A percentile compares a stretch with the other conserved stretches of the same genome.
These are phyloP conservation scores for Aptenodytes patagonicus DNA, from an alignment of 2,113 vertebrate genomes.

Conservation along the genomic window DNA sequence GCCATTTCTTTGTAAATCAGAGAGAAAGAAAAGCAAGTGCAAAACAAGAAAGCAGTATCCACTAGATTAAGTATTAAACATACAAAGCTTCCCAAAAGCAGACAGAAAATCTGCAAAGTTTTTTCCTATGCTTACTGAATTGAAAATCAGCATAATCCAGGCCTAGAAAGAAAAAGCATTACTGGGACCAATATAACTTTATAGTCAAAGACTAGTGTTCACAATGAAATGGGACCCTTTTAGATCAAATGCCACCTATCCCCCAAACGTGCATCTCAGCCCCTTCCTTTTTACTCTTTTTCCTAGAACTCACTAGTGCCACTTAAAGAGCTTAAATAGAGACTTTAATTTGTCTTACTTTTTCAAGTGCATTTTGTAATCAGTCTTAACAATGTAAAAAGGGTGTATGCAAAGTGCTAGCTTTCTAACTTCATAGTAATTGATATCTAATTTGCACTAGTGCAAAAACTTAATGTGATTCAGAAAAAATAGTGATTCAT, in stretches of 20 bases:
- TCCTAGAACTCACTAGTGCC: background rate
- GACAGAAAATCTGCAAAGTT: background rate
- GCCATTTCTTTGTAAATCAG: background rate
- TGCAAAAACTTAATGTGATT: background rate
- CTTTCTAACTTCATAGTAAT: background rate
- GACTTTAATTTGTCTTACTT: background rate
- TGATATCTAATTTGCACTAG: background rate
- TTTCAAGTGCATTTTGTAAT: background rate
- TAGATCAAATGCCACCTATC: background rate
- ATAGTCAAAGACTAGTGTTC: background rate
- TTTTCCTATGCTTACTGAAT: background rate
- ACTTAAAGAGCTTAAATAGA: background rate
- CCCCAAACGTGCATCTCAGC: background rate
- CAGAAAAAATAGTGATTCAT: background rate
- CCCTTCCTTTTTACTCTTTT: background rate
- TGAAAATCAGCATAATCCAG: background rate
- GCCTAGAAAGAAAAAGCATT: background rate
- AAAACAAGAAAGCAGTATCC: background rate
- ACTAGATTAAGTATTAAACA: background rate
- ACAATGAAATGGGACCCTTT: background rate
- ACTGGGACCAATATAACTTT: background rate
- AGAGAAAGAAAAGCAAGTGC: background rate
- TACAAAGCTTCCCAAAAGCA: background rate
- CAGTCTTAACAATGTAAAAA: background rate
- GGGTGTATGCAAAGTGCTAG: background rate